Percentiles rank a stretch among this genome's conserved stretches.
Evolutionary conservation across 2,797 vertebrate species (phyloP).

Genomic region (Epinephelus coioides): DNA sequence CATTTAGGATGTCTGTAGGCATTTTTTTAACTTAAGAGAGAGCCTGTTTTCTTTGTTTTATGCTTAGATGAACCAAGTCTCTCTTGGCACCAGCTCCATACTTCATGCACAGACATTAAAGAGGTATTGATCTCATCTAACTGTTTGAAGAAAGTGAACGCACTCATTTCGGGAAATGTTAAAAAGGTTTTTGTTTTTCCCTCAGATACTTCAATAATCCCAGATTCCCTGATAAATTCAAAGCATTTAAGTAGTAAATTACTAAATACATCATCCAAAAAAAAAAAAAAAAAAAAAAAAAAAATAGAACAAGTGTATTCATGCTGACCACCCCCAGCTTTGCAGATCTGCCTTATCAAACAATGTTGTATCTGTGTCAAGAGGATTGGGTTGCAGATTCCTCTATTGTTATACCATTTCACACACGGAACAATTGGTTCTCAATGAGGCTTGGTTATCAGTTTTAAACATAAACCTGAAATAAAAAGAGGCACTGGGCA

Average conservation of each 20-base stretch:
- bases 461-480: conserved; percentile 61
- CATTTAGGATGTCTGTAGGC: not conserved
- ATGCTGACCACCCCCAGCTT: conserved; percentile 41
- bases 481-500: conserved; percentile 46
- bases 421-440: conserved; percentile 42
- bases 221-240: not conserved
- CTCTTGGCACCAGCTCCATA: not conserved
- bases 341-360: conserved; percentile 39
- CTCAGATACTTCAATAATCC: conserved; percentile 20
- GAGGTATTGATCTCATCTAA: not conserved
- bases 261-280: conserved; percentile 6
- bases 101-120: conserved; percentile 8
- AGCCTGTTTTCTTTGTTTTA: not conserved
- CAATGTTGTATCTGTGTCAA: conserved; percentile 47
- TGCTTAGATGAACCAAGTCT: not conserved
- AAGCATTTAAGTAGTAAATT: conserved; percentile 23
- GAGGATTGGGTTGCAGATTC: conserved; percentile 53
- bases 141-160: not conserved
- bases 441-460: conserved; percentile 48
- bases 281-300: not conserved
- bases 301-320: conserved; percentile 8
- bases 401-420: conserved; percentile 55
- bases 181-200: not conserved
- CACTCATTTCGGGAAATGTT: not conserved
- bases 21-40: not conserved